These are phyloP conservation scores for Xylota segnis DNA, from an alignment of 2,888 invertebrate genomes.

Conservation along the genomic window DNA sequence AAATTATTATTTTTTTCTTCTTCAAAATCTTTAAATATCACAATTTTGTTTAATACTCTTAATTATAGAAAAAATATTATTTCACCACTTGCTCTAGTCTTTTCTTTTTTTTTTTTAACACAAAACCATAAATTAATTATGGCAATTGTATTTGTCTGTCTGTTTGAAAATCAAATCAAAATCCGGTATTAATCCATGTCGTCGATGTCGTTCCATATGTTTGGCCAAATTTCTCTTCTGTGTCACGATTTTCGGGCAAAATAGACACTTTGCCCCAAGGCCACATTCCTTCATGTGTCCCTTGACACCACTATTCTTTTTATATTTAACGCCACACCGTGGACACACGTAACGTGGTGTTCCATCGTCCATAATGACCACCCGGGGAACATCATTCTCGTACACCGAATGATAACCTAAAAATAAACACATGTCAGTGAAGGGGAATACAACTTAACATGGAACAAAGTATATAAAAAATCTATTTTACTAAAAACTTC, in stretches of 20 bases:
- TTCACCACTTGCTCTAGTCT: neutral
- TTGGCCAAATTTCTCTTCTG: conserved; percentile 79
- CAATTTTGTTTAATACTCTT: conserved; percentile 23
- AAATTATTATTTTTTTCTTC: neutral
- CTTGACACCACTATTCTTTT: conserved; percentile 78
- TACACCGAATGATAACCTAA: conserved; percentile 76
- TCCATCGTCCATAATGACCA: conserved; percentile 79
- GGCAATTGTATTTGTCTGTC: neutral
- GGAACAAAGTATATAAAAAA: neutral
- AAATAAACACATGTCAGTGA: conserved; percentile 79
- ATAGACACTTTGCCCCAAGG: conserved; percentile 78
- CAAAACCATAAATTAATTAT: conserved; percentile 12
- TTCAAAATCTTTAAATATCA: conserved; percentile 39
- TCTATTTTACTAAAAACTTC: neutral
- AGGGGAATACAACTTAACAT: conserved; percentile 11
- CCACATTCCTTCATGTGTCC: conserved; percentile 80
- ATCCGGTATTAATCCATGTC: conserved; percentile 59
- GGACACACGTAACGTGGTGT: conserved; percentile 78
- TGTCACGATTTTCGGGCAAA: conserved; percentile 79
- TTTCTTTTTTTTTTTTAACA: too few species aligned
- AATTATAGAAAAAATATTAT: conserved; percentile 42
- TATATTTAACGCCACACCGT: conserved; percentile 79
- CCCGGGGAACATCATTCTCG: conserved; percentile 62
- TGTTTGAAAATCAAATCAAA: conserved; percentile 27
- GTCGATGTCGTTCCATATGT: conserved; percentile 78